Evolutionary conservation across 2,888 invertebrate genomes (phyloP).

Genomic region (Drosophila nigricruria): DNA sequence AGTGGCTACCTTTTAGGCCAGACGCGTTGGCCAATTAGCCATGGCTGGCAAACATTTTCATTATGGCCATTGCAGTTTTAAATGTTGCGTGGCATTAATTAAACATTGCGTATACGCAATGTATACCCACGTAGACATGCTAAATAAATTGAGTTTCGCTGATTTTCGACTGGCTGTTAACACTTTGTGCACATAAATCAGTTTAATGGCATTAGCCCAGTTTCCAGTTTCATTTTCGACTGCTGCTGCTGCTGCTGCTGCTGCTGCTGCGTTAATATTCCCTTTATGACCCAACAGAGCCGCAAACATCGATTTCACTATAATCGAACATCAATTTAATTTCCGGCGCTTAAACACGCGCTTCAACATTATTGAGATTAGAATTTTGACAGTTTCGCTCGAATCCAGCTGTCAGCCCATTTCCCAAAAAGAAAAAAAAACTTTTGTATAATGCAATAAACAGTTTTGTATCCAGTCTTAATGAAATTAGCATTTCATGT

Average conservation of each 20-base stretch:
- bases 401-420: not conserved
- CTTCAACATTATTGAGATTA: constrained; percentile 19
- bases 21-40: constrained; percentile 23
- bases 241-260: constrained; percentile 3
- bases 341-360: constrained; percentile 62
- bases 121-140: constrained; percentile 16
- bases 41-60: constrained; percentile 36
- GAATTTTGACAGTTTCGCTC: constrained; percentile 28
- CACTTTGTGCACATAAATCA: constrained; percentile 71
- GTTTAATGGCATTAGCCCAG: constrained; percentile 65
- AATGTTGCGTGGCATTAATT: constrained; percentile 50
- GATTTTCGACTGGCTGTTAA: constrained; percentile 54
- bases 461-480: constrained; percentile 49
- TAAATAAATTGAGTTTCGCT: constrained; percentile 60
- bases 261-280: constrained; percentile 29
- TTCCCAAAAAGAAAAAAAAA: not conserved
- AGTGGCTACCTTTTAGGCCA: not conserved
- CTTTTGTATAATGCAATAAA: constrained; percentile 30
- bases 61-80: constrained; percentile 38
- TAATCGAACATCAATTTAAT: constrained; percentile 74
- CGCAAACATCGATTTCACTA: constrained; percentile 56
- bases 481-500: constrained; percentile 47
- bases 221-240: constrained; percentile 66
- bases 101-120: constrained; percentile 58
- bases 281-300: constrained; percentile 33